Evolutionary conservation across 2,113 vertebrate species (phyloP).

Genomic region (Perognathus longimembris): DNA sequence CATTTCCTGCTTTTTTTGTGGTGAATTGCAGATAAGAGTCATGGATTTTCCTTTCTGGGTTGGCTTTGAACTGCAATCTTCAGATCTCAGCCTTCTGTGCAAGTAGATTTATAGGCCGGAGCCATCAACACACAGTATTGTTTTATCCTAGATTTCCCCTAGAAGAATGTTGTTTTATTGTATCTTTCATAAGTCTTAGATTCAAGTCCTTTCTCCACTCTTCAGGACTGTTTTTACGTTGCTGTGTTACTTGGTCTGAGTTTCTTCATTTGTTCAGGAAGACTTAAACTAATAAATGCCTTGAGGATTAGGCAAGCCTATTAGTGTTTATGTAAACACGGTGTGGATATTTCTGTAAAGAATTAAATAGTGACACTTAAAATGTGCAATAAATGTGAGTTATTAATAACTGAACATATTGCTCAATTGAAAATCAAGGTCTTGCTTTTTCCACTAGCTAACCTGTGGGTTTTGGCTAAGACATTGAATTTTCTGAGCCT

Average conservation of each 20-base stretch:
- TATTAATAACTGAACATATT: neutral
- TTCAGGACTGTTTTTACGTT: neutral
- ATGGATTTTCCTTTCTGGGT: too few relatives aligned
- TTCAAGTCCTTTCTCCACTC: neutral
- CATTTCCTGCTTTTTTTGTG: too few relatives aligned
- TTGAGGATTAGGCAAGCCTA: neutral
- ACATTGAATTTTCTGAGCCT: neutral
- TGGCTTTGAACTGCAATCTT: too few relatives aligned
- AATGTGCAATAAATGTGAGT: neutral
- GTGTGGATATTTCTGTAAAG: constrained; percentile 9
- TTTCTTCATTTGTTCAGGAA: constrained; percentile 22
- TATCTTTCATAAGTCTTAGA: neutral
- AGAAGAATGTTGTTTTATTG: constrained; percentile 14
- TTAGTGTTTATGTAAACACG: neutral
- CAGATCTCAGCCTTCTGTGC: too few relatives aligned
- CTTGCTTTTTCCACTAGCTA: neutral
- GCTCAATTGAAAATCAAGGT: constrained; percentile 20
- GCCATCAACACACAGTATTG: too few relatives aligned
- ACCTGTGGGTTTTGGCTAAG: constrained; percentile 29
- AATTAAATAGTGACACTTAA: neutral
- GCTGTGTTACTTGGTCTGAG: neutral
- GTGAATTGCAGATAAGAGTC: too few relatives aligned
- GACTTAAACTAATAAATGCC: neutral
- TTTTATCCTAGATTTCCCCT: neutral
- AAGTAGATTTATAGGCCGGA: too few relatives aligned